phyloP scores from a whole-genome alignment of 2,888 invertebrate genomes.

The Amaurobius ferox region DNA sequence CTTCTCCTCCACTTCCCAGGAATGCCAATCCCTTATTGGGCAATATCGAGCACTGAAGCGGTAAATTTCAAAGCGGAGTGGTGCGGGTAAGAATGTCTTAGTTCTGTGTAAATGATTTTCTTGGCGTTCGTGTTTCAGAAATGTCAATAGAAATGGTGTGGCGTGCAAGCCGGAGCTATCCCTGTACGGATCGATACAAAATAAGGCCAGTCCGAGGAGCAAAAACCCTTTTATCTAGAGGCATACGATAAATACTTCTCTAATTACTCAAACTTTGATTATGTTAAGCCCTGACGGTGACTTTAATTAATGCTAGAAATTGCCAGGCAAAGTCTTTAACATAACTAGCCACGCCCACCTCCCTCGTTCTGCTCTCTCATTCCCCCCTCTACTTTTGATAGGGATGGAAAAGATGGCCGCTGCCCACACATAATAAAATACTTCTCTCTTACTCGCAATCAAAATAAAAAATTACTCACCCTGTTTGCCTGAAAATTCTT shows the following conservation, averaged over 20 bases:
- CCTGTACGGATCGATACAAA: slow-evolving; percentile 55
- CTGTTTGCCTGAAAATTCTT: slow-evolving; percentile 2
- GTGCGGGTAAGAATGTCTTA: slow-evolving; percentile 38
- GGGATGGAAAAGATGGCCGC: slow-evolving; percentile 40
- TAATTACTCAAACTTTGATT: slow-evolving; percentile 72
- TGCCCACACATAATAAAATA: slow-evolving; percentile 20
- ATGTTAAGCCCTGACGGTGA: slow-evolving; percentile 71
- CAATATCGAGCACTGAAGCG: slow-evolving; percentile 12
- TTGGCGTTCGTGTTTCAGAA: slow-evolving; percentile 36
- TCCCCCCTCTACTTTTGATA: slow-evolving; percentile 40
- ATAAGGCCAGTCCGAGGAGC: slow-evolving; percentile 50
- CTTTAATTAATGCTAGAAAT: slow-evolving; percentile 68
- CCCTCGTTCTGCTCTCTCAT: slow-evolving; percentile 25
- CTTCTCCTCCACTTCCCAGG: background rate
- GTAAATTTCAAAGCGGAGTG: slow-evolving; percentile 18
- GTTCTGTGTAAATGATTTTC: slow-evolving; percentile 43
- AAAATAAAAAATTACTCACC: slow-evolving; percentile 4
- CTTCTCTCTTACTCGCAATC: background rate
- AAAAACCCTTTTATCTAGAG: slow-evolving; percentile 65
- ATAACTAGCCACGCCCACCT: slow-evolving; percentile 63
- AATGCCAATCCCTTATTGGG: slow-evolving; percentile 1
- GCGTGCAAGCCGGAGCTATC: background rate
- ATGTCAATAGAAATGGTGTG: slow-evolving; percentile 47
- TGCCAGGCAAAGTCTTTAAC: slow-evolving; percentile 59
- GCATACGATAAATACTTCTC: slow-evolving; percentile 69